These are phyloP conservation scores for Eubasilissa splendida DNA, from an alignment of 2,888 invertebrate genomes.

Conservation along the genomic window DNA sequence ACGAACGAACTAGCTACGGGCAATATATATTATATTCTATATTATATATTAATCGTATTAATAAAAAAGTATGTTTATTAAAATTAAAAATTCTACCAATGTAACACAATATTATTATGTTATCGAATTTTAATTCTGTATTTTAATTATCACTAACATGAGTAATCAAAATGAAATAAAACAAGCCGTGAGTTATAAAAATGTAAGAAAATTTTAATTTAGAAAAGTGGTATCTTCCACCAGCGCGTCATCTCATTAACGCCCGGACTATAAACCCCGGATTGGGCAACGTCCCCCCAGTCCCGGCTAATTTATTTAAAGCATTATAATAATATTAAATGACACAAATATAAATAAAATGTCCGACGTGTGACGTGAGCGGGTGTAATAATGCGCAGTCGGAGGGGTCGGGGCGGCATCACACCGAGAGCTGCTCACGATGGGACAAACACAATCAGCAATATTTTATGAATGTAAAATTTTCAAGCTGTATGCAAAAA, in stretches of 20 bases:
- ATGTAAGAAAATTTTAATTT: background rate
- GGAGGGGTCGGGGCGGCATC: background rate
- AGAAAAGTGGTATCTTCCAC: background rate
- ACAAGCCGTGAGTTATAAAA: background rate
- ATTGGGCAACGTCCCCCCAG: background rate
- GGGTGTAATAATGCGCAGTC: background rate
- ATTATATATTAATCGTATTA: too few relatives aligned
- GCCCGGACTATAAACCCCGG: background rate
- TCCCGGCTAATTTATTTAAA: background rate
- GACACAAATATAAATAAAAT: background rate
- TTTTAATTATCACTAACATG: background rate
- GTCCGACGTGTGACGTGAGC: background rate
- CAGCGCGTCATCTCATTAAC: background rate
- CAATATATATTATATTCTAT: too few relatives aligned
- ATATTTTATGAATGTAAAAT: too few relatives aligned
- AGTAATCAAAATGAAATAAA: too few relatives aligned
- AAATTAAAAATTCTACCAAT: too few relatives aligned
- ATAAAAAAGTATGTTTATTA: too few relatives aligned
- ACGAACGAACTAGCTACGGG: too few relatives aligned
- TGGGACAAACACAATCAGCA: too few relatives aligned
- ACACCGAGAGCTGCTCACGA: background rate
- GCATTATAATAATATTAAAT: conserved; percentile 16
- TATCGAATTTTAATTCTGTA: background rate
- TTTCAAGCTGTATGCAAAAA: too few relatives aligned
- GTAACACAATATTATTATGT: background rate